Base-by-base conservation (phyloP, 2,113 vertebrate species). In the Sclerurus mexicanus region DNA sequence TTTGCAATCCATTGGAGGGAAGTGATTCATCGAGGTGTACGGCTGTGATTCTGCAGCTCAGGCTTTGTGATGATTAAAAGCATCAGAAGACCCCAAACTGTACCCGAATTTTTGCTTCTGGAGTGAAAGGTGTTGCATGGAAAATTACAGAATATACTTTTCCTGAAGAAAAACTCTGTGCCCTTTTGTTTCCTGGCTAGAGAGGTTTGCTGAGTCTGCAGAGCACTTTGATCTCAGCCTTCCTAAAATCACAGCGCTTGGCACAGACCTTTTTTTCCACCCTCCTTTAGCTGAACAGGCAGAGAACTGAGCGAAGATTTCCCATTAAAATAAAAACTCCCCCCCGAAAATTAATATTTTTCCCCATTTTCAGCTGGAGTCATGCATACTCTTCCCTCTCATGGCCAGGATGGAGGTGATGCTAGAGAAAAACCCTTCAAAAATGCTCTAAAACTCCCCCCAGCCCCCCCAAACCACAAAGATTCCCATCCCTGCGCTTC, bases 201-300 rank as follows among this genome's bases (percentile, higher is more conserved):
- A 63, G 52, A 67, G 67, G 27, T 85, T 87, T 94, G 92, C 94
- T 91, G 95, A 94, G 69, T 79, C 66, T 68, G 87, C 78, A 84
- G 42, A 91, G 64, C 37, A 35, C 80, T 94, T 96, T 71, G 58
- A 56, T 87, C 85, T 56, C 81, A 73, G 39, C 64, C 39, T 89
- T 60, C 91, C 77, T 58, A 69, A 84, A 84, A 86, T 89, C 81
- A 37, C 50, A 81, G 50, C 37, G 4, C 63, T 81, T 66, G 73
- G 87, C 64, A 47, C 40, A 5, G 37, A 18, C 7, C 10, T 10
- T 46, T 30, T 39, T 24, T 0, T 1, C 16, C 6, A 25, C 31
- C 50, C 66, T 73, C 59, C 63, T 35, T 89, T 7, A 44, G 19
- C 81, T 25, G 66, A 78, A 30, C 15, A 40, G 11, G 8, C 69